phyloP scores from a whole-genome alignment of 1,140 invertebrate genomes.

The Lamellibrachia luymesi region DNA sequence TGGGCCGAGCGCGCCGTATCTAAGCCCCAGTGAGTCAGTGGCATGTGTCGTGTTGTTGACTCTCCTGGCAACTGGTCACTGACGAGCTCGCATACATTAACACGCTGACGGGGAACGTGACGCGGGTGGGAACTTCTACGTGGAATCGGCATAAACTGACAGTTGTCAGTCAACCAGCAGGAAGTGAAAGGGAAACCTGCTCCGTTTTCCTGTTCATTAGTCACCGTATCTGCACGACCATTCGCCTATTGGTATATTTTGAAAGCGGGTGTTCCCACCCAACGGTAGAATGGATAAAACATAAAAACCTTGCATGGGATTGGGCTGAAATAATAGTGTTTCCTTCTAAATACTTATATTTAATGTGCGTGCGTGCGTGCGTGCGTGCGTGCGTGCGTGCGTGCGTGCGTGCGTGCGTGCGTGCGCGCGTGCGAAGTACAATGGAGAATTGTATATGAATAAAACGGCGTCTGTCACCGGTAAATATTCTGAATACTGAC shows the following conservation, averaged over 20 bases:
- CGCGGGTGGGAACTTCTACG: too few relatives aligned
- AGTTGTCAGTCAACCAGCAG: not conserved
- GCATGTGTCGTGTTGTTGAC: not conserved
- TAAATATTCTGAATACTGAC: not conserved
- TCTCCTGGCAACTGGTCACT: not conserved
- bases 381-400: too few relatives aligned
- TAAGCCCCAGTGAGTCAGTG: not conserved
- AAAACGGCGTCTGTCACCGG: too few relatives aligned
- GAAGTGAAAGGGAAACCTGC: not conserved
- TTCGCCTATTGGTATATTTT: not conserved
- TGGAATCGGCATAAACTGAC: not conserved
- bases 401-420: too few relatives aligned
- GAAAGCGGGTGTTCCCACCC: not conserved
- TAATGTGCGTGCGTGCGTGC: too few relatives aligned
- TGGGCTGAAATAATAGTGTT: too few relatives aligned
- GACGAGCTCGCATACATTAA: not conserved
- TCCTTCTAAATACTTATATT: too few relatives aligned
- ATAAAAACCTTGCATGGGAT: too few relatives aligned
- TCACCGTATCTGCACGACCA: not conserved
- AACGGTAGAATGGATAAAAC: not conserved
- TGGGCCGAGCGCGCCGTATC: not conserved
- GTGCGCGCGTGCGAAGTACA: too few relatives aligned
- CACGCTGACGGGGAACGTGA: not conserved
- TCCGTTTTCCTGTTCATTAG: not conserved
- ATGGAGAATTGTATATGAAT: too few relatives aligned